Evolutionary conservation across 2,797 vertebrate genomes (phyloP).

Genomic region (Chelon auratus): DNA sequence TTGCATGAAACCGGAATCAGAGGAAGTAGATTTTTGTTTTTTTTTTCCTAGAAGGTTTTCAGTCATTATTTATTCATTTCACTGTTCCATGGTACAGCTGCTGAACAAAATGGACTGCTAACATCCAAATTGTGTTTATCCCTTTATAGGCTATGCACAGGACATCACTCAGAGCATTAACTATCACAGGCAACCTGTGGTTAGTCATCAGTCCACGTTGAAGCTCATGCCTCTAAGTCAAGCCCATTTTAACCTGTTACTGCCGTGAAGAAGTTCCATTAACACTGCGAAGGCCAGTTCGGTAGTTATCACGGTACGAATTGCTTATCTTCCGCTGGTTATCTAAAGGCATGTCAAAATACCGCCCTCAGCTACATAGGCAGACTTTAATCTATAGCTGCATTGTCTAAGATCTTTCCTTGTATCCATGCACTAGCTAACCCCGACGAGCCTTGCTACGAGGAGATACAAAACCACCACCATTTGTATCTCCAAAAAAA

Average conservation of each 20-base stretch:
- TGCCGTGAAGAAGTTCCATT: neutral
- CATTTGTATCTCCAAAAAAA: neutral
- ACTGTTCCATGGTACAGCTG: neutral
- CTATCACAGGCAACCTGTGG: constrained; percentile 17
- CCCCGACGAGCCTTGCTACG: neutral
- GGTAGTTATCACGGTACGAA: constrained; percentile 6
- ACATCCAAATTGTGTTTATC: constrained; percentile 20
- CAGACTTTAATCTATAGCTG: neutral
- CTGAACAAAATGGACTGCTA: constrained; percentile 1
- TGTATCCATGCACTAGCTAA: neutral
- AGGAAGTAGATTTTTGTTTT: neutral
- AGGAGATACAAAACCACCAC: neutral
- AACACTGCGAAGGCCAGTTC: neutral
- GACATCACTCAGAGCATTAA: constrained; percentile 23
- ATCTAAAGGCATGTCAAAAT: constrained; percentile 8
- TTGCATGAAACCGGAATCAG: neutral
- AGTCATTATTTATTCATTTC: constrained; percentile 34
- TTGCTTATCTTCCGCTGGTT: neutral
- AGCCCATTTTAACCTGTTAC: constrained; percentile 1
- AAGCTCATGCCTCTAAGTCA: constrained; percentile 4
- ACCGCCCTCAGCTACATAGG: neutral
- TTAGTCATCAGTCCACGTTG: constrained; percentile 6
- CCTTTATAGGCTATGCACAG: constrained; percentile 12
- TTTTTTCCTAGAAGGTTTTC: constrained; percentile 2
- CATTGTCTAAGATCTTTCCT: neutral